Conservation (phyloP, 2,888 invertebrate genomes). For the Cryptocephalus primarius region DNA sequence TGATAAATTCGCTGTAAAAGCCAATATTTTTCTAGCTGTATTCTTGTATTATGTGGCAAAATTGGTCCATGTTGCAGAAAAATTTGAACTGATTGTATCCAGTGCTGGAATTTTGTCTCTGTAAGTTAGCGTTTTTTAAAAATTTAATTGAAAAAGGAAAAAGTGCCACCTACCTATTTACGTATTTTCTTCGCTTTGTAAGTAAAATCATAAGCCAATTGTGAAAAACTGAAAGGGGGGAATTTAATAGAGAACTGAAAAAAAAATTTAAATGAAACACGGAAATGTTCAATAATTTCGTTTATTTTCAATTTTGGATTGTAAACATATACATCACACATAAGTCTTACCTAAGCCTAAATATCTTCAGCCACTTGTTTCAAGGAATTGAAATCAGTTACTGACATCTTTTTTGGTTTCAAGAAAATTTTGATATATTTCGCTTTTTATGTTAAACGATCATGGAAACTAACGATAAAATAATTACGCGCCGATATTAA, state of each 20-base stretch:
- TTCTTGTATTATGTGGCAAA: neutral
- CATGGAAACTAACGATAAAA: too few species aligned
- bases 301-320: slow-evolving; percentile 40
- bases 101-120: slow-evolving; percentile 35
- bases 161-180: slow-evolving; percentile 35
- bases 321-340: slow-evolving; percentile 42
- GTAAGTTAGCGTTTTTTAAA: slow-evolving; percentile 24
- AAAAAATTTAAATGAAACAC: slow-evolving; percentile 24
- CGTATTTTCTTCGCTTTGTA: slow-evolving; percentile 9
- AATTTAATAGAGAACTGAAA: slow-evolving; percentile 19
- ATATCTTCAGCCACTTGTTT: slow-evolving; percentile 8
- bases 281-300: slow-evolving; percentile 30
- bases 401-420: slow-evolving; percentile 28
- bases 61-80: neutral
- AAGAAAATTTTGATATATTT: slow-evolving; percentile 37
- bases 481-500: too few species aligned
- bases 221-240: slow-evolving; percentile 7
- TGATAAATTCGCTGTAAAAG: too few species aligned
- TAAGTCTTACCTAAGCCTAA: slow-evolving; percentile 31
- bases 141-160: slow-evolving; percentile 15
- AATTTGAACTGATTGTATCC: slow-evolving; percentile 6
- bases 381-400: slow-evolving; percentile 11
- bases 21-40: neutral
- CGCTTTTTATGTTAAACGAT: slow-evolving; percentile 1
- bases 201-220: slow-evolving; percentile 6